Evolutionary conservation across 2,113 vertebrate genomes (phyloP).

Genomic region (Leptocoma aspasia): DNA sequence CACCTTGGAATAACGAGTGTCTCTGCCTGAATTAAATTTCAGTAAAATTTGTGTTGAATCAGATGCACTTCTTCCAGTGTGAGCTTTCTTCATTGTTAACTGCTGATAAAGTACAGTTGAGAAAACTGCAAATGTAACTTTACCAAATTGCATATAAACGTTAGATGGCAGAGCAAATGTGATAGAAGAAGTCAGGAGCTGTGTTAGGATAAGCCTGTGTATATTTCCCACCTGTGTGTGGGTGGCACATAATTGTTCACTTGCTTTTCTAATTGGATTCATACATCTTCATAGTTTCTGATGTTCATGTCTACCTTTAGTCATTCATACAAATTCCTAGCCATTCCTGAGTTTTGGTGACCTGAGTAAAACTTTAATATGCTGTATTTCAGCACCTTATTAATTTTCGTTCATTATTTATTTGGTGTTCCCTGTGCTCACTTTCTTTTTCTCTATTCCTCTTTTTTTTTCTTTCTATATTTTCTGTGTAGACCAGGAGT

Average conservation of each 20-base stretch:
- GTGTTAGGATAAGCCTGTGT: neutral
- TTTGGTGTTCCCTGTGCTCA: neutral
- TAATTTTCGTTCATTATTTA: neutral
- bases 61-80: neutral
- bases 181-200: neutral
- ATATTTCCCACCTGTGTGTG: neutral
- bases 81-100: neutral
- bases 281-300: neutral
- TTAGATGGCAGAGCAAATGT: neutral
- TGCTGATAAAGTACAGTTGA: neutral
- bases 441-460: neutral
- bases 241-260: neutral
- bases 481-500: conserved; percentile 81
- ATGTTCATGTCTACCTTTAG: neutral
- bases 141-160: neutral
- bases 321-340: neutral
- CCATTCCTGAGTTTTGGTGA: neutral
- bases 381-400: neutral
- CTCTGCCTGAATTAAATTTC: neutral
- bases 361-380: neutral
- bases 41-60: neutral
- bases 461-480: neutral
- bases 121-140: neutral
- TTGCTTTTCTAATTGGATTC: neutral
- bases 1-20: neutral